Evolutionary conservation across 1,140 invertebrate genomes (phyloP).

Genomic region (Drosophila sturtevanti): DNA sequence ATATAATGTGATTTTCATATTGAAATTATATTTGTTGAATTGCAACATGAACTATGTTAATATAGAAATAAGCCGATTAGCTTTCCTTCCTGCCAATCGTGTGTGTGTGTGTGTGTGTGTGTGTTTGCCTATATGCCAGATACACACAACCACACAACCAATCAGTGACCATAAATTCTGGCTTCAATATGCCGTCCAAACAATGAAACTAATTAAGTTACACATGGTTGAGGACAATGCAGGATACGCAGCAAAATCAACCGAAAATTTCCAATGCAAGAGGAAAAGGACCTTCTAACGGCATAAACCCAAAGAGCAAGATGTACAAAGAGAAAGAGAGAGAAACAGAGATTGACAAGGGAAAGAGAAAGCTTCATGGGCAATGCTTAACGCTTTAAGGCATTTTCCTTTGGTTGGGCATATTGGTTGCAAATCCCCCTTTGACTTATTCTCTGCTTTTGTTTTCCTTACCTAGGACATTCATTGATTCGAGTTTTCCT

Average conservation of each 20-base stretch:
- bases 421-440: background rate
- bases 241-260: constrained; percentile 1
- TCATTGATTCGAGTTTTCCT: background rate
- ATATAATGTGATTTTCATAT: background rate
- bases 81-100: background rate
- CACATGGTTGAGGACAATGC: constrained; percentile 13
- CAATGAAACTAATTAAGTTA: constrained; percentile 22
- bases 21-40: background rate
- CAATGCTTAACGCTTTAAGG: constrained; percentile 6
- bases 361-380: background rate
- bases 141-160: background rate
- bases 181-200: constrained; percentile 11
- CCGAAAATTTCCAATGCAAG: background rate
- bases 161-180: constrained; percentile 13
- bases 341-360: background rate
- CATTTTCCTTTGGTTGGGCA: background rate
- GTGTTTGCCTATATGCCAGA: background rate
- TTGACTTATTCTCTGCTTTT: background rate
- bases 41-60: constrained; percentile 10
- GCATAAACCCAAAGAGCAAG: background rate
- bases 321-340: background rate
- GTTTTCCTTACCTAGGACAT: background rate
- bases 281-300: background rate
- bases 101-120: background rate
- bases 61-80: constrained; percentile 15